Evolutionary conservation across 1,140 invertebrate species (phyloP).

Genomic region (Orius insidiosus): DNA sequence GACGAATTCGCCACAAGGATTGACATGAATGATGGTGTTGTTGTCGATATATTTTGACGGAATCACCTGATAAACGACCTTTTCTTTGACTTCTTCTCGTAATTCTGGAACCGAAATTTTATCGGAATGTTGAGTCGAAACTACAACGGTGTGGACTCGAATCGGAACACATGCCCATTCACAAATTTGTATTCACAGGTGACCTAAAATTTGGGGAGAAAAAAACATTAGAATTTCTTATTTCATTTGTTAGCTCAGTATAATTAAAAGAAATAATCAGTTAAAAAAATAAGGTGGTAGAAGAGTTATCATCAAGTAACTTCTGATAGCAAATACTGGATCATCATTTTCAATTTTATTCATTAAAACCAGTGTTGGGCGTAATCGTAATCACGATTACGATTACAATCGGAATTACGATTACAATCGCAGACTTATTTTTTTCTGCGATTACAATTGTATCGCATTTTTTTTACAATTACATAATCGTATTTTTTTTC

Average conservation of each 20-base stretch:
- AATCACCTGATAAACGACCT: constrained; percentile 87
- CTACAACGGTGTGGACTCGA: constrained; percentile 91
- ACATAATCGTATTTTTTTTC: too few relatives aligned
- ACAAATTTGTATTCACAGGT: constrained; percentile 72
- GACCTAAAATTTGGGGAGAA: constrained; percentile 46
- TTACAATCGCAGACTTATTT: too few relatives aligned
- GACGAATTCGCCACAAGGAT: constrained; percentile 91
- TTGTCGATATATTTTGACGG: constrained; percentile 83
- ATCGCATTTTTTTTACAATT: too few relatives aligned
- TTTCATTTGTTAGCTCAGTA: not conserved
- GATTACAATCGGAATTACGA: too few relatives aligned
- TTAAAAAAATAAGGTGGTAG: not conserved
- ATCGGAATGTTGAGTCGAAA: constrained; percentile 91
- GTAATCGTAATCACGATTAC: too few relatives aligned
- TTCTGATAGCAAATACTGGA: too few relatives aligned
- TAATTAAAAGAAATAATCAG: constrained; percentile 5
- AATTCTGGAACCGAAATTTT: constrained; percentile 75
- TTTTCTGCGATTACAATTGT: too few relatives aligned
- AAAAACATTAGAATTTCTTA: too few relatives aligned
- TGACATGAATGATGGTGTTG: constrained; percentile 85
- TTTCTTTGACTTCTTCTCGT: constrained; percentile 69
- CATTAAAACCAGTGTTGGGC: too few relatives aligned
- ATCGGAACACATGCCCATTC: constrained; percentile 79
- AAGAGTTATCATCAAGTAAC: too few relatives aligned
- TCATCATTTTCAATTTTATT: not conserved